phyloP scores from a whole-genome alignment of 2,797 vertebrate genomes.

The Graptemys geographica region DNA sequence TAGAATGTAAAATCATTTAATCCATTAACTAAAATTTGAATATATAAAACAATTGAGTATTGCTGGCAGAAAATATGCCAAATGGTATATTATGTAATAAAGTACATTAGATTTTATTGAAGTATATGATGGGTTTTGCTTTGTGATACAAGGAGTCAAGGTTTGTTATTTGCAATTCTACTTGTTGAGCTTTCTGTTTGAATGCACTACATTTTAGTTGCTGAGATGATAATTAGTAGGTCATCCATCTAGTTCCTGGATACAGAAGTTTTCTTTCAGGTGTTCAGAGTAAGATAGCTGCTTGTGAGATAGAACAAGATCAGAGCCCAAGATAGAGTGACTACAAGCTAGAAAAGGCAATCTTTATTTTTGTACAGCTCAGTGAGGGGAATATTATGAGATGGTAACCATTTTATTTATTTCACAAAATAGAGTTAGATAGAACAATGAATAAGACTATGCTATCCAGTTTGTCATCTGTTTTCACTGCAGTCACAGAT shows the following conservation, averaged over 20 bases:
- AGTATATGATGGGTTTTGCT: accelerated
- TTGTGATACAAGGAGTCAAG: background rate
- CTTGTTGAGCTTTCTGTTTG: conserved; percentile 9
- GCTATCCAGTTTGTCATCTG: accelerated
- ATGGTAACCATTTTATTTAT: background rate
- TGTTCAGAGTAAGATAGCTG: background rate
- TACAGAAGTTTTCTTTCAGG: background rate
- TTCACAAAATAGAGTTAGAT: conserved; percentile 36
- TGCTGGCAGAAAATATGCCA: background rate
- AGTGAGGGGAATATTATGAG: conserved; percentile 16
- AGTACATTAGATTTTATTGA: background rate
- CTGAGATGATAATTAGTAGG: conserved; percentile 14
- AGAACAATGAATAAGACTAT: background rate
- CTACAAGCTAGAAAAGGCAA: conserved; percentile 22
- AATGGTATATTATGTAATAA: background rate
- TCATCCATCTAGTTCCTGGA: background rate
- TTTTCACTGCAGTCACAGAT: background rate
- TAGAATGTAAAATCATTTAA: background rate
- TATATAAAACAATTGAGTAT: background rate
- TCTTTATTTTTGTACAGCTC: conserved; percentile 19
- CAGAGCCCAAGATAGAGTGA: background rate
- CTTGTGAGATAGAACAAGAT: background rate
- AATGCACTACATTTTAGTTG: background rate
- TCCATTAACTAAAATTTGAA: conserved; percentile 1
- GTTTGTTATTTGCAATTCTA: background rate